Percentiles rank a stretch among this genome's conserved stretches.
Evolutionary conservation across 2,113 vertebrate species (phyloP).

Genomic region (Platichthys stellatus): DNA sequence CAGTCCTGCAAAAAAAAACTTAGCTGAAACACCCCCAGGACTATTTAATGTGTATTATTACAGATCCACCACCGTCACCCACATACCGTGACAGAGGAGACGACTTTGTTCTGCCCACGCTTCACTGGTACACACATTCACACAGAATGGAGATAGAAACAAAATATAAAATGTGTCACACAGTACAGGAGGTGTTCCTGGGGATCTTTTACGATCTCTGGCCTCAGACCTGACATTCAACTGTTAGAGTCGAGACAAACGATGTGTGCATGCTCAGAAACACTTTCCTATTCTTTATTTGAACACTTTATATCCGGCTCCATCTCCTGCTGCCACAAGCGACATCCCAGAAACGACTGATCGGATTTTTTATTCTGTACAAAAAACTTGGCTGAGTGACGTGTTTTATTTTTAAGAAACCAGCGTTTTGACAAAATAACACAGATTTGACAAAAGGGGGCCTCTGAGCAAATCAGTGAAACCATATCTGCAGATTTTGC

Average conservation of each 20-base stretch:
- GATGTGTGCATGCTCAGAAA: conserved; percentile 26
- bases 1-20: not conserved
- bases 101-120: conserved; percentile 24
- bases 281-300: conserved; percentile 35
- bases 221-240: conserved; percentile 38
- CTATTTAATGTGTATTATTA: conserved; percentile 12
- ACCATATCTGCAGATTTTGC: not conserved
- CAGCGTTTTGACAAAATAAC: conserved; percentile 25
- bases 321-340: conserved; percentile 11
- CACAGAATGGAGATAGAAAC: not conserved
- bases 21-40: conserved; percentile 2
- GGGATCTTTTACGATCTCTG: conserved; percentile 20
- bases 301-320: conserved; percentile 21
- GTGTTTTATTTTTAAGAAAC: conserved; percentile 16
- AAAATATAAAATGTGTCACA: conserved; percentile 17
- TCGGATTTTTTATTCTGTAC: conserved; percentile 18
- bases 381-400: conserved; percentile 35
- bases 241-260: conserved; percentile 8
- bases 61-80: conserved; percentile 20
- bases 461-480: conserved; percentile 6
- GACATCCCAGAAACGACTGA: conserved; percentile 42
- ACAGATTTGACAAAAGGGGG: conserved; percentile 7
- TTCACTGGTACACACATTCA: conserved; percentile 19
- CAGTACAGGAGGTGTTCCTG: conserved; percentile 16
- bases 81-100: conserved; percentile 27